A percentile compares a stretch with the other conserved stretches of the same genome.
Conservation (phyloP, 1,140 invertebrate species). For the Prorops nasuta region DNA sequence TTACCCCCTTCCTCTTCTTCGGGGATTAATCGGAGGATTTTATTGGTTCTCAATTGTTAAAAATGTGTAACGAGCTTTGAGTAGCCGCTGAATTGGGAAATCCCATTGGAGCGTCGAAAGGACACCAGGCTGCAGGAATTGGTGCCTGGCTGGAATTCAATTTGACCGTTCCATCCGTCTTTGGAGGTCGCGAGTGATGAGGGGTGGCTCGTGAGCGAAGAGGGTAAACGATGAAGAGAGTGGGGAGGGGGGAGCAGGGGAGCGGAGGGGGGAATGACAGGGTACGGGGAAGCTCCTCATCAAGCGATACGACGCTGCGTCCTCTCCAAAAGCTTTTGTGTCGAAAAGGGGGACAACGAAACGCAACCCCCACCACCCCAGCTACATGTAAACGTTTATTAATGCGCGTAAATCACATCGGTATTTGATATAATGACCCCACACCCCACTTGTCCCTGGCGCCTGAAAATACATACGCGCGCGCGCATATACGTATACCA, state of each 20-base stretch:
- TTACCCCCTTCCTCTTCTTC: too few species aligned
- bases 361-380: constrained; percentile 3
- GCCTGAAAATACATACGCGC: constrained; percentile 27
- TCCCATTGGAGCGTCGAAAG: too few species aligned
- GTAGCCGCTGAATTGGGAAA: too few species aligned
- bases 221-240: too few species aligned
- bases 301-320: neutral
- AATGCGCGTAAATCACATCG: constrained; percentile 47
- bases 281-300: neutral
- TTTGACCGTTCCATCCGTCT: constrained; percentile 42
- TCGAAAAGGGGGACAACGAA: constrained; percentile 16
- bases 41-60: too few species aligned
- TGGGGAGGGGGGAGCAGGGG: too few species aligned
- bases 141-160: constrained; percentile 34
- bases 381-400: constrained; percentile 43
- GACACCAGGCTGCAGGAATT: constrained; percentile 11
- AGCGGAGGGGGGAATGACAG: too few species aligned
- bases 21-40: too few species aligned
- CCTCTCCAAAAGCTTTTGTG: constrained; percentile 28
- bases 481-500: too few species aligned
- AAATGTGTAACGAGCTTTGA: too few species aligned
- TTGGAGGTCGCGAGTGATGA: constrained; percentile 4
- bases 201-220: neutral
- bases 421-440: constrained; percentile 37
- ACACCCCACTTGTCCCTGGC: constrained; percentile 18